Base-by-base conservation (phyloP, 2,113 vertebrate species). In the Tetraodon nigroviridis region DNA sequence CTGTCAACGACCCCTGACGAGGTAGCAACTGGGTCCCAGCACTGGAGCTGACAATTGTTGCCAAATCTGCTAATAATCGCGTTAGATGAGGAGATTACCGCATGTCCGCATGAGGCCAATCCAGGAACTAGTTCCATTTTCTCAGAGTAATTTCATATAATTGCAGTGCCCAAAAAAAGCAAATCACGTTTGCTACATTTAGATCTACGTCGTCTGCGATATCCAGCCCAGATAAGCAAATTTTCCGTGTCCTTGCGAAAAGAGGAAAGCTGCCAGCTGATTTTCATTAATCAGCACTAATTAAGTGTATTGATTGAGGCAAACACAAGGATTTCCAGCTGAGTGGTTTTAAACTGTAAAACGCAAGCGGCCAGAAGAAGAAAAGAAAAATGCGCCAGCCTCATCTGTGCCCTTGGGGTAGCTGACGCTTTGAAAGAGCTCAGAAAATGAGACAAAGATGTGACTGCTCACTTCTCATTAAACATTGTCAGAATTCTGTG, bases 231-330 rank as follows among this genome's bases (percentile, higher is more conserved):
- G 76, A 59, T 70, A 52, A 62, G 58, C 51, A 18, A 24, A 79
- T 75, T 69, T 59, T 55, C 51, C 51, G 76, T 74, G 73, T 86
- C 44, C 24, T 85, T 91, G 66, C 52, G 79, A 87, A 88, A 83
- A 67, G 84, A 85, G 87, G 88, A 27, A 75, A 83, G 79, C 82
- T 78, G 82, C 85, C 75, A 82, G 79, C 73, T 73, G 56, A 82
- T 80, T 18, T 89, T 85, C 91, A 94, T 94, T 92, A 90, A 92
- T 94, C 93, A 92, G 82, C 89, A 87, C 90, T 94, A 94, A 94
- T 95, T 93, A 93, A 92, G 90, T 79, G 61, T 90, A 94, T 93
- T 90, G 93, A 95, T 90, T 89, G 81, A 80, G 81, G 47, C 64
- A 73, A 86, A 87, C 84, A 80, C 79, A 48, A 52, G 76, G 81